Evolutionary conservation across 2,797 vertebrate genomes (phyloP), one percentile per base, ranked within the genome.

Genomic region (Tangara arthus): DNA sequence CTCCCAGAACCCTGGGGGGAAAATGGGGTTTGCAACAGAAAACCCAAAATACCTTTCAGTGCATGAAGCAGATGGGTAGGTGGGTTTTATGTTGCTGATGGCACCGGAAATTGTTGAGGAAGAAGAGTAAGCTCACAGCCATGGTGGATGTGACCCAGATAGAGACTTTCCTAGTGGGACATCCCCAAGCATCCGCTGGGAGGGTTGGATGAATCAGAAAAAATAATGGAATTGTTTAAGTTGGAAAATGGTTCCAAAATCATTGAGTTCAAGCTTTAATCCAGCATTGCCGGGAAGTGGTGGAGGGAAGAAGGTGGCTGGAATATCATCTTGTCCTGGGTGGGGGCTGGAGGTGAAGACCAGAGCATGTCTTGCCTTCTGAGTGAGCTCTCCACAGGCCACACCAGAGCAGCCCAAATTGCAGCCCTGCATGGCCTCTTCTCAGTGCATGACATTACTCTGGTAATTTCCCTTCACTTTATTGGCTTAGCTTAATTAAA

Each of bases 401-500:
- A 6, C 52, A 66, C 59, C 9, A 41, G 81, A 84, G 73, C 70
- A 89, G 73, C 64, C 90, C 56, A 53, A 69, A 79, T 8, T 30
- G 26, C 73, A 56, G 64, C 81, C 82, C 66, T 57, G 66, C n/a
- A 8, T 7, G 70, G 71, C 64, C 59, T 64, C 66, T 76, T 49
- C n/a, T 75, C 82, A 37, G 59, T 42, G 39, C 0, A 0, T 80
- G 92, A 89, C 65, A 64, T 93, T 83, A 92, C 34, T 9, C 72
- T 91, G 82, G 69, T n/a, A 93, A 89, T 94, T 91, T 89, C 69
- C 84, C 61, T 72, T 55, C 69, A 59, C 80, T 92, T 90, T 94
- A 92, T 86, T 94, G 93, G 87, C 87, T 94, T 23, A 69, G 87
- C 86, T 93, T 94, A 94, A 95, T 94, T 95, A 96, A 96, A 95